phyloP scores from a whole-genome alignment of 2,797 vertebrate species.

The Sandelia bainsii region DNA sequence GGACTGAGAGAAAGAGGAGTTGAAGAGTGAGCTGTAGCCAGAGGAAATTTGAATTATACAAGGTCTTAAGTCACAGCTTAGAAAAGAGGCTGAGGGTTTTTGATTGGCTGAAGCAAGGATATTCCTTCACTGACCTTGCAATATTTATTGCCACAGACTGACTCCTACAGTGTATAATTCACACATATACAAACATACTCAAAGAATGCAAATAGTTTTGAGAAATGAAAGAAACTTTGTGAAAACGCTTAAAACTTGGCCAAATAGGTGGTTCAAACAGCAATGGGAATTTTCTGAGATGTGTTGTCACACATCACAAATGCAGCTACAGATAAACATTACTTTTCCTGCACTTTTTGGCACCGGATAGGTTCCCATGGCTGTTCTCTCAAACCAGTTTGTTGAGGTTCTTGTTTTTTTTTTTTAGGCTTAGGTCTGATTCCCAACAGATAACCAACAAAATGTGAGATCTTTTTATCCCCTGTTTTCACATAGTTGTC shows the following conservation, averaged over 20 bases:
- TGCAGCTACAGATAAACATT: conserved; percentile 63
- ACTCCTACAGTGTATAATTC: neutral
- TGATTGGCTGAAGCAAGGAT: conserved; percentile 53
- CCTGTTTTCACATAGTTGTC: conserved; percentile 20
- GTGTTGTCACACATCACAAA: conserved; percentile 49
- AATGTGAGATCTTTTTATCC: conserved; percentile 2
- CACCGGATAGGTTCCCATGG: conserved; percentile 67
- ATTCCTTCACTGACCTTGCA: conserved; percentile 57
- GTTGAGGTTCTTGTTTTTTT: conserved; percentile 29
- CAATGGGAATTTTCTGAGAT: conserved; percentile 45
- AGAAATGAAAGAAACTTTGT: conserved; percentile 10
- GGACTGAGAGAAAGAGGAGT: conserved; percentile 45
- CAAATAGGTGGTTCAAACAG: conserved; percentile 28
- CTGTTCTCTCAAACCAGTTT: conserved; percentile 56
- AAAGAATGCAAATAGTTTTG: neutral
- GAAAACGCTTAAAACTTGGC: neutral
- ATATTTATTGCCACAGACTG: conserved; percentile 58
- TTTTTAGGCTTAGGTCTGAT: conserved; percentile 20
- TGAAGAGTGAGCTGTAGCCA: conserved; percentile 51
- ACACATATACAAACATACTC: neutral
- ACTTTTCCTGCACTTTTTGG: conserved; percentile 50
- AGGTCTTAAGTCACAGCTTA: conserved; percentile 61
- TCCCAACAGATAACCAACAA: conserved; percentile 58
- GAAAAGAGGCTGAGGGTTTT: conserved; percentile 24
- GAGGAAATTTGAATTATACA: conserved; percentile 73